Percentiles rank a stretch among this genome's conserved stretches.
phyloP scores from a whole-genome alignment of 2,113 vertebrate species.

The Spilogale gracilis region DNA sequence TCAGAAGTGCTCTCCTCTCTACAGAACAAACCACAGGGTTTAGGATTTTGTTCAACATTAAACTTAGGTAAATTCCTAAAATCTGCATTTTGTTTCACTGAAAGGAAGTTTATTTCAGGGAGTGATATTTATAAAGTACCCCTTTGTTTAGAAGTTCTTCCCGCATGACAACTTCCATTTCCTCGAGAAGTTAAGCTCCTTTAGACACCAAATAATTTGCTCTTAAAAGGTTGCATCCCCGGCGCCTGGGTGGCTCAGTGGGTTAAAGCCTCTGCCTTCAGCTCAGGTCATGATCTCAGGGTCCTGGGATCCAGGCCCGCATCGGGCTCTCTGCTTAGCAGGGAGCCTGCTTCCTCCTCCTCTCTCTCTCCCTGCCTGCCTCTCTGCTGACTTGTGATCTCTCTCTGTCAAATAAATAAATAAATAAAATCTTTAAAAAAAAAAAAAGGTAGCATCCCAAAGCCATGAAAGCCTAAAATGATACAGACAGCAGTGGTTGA shows the following conservation, averaged over 20 bases:
- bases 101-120: slow-evolving; percentile 33
- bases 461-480: neutral
- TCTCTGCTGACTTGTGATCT: too few species aligned
- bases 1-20: slow-evolving; percentile 14
- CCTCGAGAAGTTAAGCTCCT: neutral
- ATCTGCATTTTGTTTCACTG: neutral
- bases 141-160: slow-evolving; percentile 35
- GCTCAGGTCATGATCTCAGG: too few species aligned
- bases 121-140: slow-evolving; percentile 8
- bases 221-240: neutral
- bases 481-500: neutral
- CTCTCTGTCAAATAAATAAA: too few species aligned
- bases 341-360: too few species aligned
- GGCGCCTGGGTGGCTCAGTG: too few species aligned
- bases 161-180: slow-evolving; percentile 46
- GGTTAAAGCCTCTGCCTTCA: too few species aligned
- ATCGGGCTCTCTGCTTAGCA: too few species aligned
- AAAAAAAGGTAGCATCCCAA: neutral
- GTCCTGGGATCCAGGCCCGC: too few species aligned
- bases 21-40: neutral
- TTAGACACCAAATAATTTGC: slow-evolving; percentile 24
- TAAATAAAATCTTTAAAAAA: too few species aligned
- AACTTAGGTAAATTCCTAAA: neutral
- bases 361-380: too few species aligned
- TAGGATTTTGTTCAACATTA: neutral